Conservation (phyloP, 2,797 vertebrate species). For the Melanogrammus aeglefinus region DNA sequence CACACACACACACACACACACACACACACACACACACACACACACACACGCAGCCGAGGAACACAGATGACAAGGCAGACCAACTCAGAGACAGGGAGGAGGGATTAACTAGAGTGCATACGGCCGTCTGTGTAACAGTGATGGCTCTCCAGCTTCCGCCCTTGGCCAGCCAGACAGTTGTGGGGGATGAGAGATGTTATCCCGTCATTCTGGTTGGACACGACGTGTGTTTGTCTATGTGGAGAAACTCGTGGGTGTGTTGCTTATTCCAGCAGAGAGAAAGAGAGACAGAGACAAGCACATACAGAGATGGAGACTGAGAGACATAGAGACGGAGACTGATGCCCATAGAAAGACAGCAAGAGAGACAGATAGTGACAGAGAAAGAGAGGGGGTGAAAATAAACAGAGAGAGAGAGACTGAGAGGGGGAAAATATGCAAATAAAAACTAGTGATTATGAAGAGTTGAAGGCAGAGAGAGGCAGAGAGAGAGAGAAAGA, state of each 20-base stretch:
- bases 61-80: neutral
- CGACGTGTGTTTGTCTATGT: neutral
- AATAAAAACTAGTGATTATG: no score
- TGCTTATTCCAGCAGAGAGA: constrained; percentile 15
- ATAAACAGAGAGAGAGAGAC: neutral
- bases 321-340: neutral
- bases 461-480: no score
- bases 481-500: no score
- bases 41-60: neutral
- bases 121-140: no score
- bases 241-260: constrained; percentile 17
- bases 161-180: neutral
- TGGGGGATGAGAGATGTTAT: neutral
- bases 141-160: no score
- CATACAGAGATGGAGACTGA: neutral
- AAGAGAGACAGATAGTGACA: no score
- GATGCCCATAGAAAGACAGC: no score
- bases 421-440: no score
- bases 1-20: neutral
- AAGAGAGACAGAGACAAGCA: no score
- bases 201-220: neutral
- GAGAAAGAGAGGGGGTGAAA: no score
- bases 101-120: neutral
- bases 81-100: neutral
- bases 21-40: neutral